Conservation (phyloP, 2,113 vertebrate genomes). For the Barbus barbus region DNA sequence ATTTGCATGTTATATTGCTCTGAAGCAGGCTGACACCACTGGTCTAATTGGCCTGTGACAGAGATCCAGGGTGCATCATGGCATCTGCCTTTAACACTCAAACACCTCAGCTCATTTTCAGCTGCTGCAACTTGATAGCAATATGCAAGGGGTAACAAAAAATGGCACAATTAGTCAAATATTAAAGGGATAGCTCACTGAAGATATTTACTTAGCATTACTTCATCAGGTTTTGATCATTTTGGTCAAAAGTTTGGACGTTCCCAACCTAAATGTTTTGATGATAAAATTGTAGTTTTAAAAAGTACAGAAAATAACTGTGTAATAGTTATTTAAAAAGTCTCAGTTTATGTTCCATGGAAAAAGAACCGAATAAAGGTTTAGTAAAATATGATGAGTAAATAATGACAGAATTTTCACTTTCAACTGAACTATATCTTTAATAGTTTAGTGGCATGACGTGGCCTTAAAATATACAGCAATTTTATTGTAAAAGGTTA, state of each 20-base stretch:
- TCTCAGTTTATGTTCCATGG: background rate
- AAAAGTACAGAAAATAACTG: background rate
- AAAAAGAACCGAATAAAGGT: background rate
- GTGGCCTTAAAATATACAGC: background rate
- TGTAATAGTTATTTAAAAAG: background rate
- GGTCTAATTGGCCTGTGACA: slow-evolving; percentile 71
- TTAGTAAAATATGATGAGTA: background rate
- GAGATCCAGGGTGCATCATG: slow-evolving; percentile 54
- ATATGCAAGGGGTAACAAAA: background rate
- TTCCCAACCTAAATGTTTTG: background rate
- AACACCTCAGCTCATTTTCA: slow-evolving; percentile 2
- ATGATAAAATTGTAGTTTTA: background rate
- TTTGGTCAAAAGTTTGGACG: background rate
- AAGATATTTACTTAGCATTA: background rate
- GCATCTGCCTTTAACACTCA: slow-evolving; percentile 46
- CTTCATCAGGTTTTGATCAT: background rate
- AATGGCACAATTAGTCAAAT: background rate
- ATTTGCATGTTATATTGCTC: slow-evolving; percentile 71
- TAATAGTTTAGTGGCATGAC: background rate
- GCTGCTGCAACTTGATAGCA: slow-evolving; percentile 10
- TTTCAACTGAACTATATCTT: background rate
- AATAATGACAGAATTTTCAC: background rate
- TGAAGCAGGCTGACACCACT: too few relatives aligned
- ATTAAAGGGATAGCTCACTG: background rate
- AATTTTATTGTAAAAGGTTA: background rate